Percentiles rank a stretch among this genome's conserved stretches.
Conservation (phyloP, 2,888 invertebrate genomes). For the Pinctada fucata region DNA sequence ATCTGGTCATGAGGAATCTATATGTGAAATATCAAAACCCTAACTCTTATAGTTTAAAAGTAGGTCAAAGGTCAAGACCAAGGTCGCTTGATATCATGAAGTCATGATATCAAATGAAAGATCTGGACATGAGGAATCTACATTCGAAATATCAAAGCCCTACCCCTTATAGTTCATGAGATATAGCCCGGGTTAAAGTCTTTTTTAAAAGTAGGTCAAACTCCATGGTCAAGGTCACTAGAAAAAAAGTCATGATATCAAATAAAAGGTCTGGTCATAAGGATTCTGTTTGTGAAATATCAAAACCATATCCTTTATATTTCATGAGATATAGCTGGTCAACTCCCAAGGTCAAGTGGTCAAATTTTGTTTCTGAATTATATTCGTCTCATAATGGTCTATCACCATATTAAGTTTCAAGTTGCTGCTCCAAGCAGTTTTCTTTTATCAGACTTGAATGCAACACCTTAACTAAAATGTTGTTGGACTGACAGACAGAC, state of each 20-base stretch:
- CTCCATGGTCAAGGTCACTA: background rate
- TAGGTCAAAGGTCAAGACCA: background rate
- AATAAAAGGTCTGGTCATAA: background rate
- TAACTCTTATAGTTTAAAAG: background rate
- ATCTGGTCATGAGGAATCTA: background rate
- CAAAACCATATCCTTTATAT: background rate
- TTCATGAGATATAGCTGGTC: background rate
- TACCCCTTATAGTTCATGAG: background rate
- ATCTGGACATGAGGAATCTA: background rate
- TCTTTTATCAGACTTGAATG: too few species aligned
- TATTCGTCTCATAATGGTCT: too few species aligned
- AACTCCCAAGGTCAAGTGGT: background rate
- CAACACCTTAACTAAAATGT: too few species aligned
- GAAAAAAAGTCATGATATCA: background rate
- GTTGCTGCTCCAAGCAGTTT: too few species aligned
- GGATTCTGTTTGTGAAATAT: background rate
- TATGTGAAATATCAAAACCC: background rate
- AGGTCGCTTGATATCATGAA: background rate
- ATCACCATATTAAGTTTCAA: too few species aligned
- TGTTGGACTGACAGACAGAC: too few species aligned
- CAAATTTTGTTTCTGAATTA: background rate
- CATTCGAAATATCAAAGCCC: background rate
- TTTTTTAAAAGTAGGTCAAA: background rate
- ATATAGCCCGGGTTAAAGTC: background rate
- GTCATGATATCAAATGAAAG: background rate